phyloP scores from a whole-genome alignment of 2,888 invertebrate species.

The Rotaria magnacalcarata region DNA sequence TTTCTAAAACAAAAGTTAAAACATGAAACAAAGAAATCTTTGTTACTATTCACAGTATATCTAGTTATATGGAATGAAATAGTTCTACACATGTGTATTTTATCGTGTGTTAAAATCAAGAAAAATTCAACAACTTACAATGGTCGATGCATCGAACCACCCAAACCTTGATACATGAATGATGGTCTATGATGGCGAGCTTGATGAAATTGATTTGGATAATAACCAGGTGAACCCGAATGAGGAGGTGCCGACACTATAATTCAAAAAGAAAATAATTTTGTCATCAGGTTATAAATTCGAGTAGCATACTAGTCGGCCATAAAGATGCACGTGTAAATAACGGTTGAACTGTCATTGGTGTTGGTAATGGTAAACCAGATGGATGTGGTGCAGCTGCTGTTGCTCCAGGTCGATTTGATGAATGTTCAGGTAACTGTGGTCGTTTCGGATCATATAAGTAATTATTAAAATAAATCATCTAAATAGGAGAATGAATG shows the following conservation, averaged over 20 bases:
- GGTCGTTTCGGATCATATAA: slow-evolving; percentile 45
- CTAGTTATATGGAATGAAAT: too few relatives aligned
- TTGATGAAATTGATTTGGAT: not conserved
- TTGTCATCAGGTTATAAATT: not conserved
- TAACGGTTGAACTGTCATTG: not conserved
- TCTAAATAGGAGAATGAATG: not conserved
- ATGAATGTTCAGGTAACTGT: slow-evolving; percentile 41
- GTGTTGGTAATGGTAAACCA: slow-evolving; percentile 21
- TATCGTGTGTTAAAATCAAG: too few relatives aligned
- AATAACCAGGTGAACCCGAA: not conserved
- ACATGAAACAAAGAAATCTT: not conserved
- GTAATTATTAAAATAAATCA: slow-evolving; percentile 47
- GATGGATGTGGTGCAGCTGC: not conserved
- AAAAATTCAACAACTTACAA: not conserved
- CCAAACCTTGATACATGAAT: not conserved
- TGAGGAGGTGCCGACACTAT: not conserved
- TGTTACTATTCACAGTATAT: too few relatives aligned
- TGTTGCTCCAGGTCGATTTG: not conserved
- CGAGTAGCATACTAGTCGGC: not conserved
- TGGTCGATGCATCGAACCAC: not conserved
- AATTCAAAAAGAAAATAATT: not conserved
- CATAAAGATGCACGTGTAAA: not conserved
- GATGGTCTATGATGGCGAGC: not conserved
- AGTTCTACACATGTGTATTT: too few relatives aligned
- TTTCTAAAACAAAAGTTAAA: not conserved